Base-by-base conservation (phyloP, 2,888 invertebrate genomes). In the Agrochola litura region DNA sequence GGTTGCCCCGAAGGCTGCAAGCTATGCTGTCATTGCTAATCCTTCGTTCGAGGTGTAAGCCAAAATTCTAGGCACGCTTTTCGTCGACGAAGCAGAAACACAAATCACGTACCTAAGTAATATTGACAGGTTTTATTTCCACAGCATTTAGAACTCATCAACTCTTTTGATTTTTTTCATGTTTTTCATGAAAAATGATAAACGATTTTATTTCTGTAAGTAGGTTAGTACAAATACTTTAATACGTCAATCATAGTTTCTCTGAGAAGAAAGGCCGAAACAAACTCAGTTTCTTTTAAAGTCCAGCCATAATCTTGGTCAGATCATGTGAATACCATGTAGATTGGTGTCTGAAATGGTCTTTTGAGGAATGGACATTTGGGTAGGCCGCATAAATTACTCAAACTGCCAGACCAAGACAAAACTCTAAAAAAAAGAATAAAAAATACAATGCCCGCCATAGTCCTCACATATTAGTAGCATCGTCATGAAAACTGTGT, bases 1-100 rank as follows among this genome's bases (percentile, higher is more conserved):
- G 30, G 22, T 43, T 86, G 88, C 86, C 86, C 10, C n/a, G 60
- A 70, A 76, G 70, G 77, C 76, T 79, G 60, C 73, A 69, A 83
- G 76, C 77, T 49, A 64, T 54, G 74, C 73, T 73, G 88, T 85
- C 86, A 79, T 73, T 87, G 75, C 61, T 85, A 85, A 82, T 87
- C 85, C 73, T 79, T 69, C 65, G 54, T 86, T 41, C 56, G 86
- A 83, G 74, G 75, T 85, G 73, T 60, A 76, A 74, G 85, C 77
- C 79, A 79, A 73, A 82, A 79, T 79, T 79, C 77, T 60, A 61
- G 77, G 67, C 82, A 82, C 73, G 73, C 73, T 78, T 84, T 83
- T 86, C 72, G 73, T 66, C 70, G 66, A 43, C 73, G 60, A 72
- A 73, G 81, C 73, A 54, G 46, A 73, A 52, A 83, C 73, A 83